Evolutionary conservation across 1,140 invertebrate genomes (phyloP).

Genomic region (Phortica variegata): DNA sequence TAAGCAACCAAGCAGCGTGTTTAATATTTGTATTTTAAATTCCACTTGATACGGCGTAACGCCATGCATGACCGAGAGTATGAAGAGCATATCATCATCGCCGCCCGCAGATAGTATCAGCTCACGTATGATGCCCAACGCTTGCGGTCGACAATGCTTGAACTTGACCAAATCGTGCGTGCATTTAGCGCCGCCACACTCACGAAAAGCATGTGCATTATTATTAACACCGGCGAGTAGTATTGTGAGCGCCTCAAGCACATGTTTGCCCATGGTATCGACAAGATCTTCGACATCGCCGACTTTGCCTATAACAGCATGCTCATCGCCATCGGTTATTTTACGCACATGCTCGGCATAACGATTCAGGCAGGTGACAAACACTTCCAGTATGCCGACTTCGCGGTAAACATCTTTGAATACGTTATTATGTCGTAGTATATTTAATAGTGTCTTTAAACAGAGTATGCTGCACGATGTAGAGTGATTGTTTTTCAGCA

Average conservation of each 20-base stretch:
- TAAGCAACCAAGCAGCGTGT: constrained; percentile 83
- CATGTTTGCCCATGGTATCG: constrained; percentile 77
- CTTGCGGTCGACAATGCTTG: constrained; percentile 77
- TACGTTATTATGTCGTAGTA: constrained; percentile 83
- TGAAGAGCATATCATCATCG: constrained; percentile 92
- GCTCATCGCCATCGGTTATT: constrained; percentile 47
- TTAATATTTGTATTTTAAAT: constrained; percentile 88
- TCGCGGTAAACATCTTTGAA: constrained; percentile 98
- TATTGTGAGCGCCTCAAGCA: constrained; percentile 84
- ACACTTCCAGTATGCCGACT: constrained; percentile 95
- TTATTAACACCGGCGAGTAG: constrained; percentile 75
- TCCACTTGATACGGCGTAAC: constrained; percentile 75
- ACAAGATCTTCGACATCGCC: constrained; percentile 59
- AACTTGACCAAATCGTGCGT: constrained; percentile 87
- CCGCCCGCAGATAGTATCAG: constrained; percentile 86
- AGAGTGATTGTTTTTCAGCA: constrained; percentile 82
- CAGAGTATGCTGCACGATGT: constrained; percentile 81
- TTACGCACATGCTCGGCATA: constrained; percentile 68
- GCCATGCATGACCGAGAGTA: constrained; percentile 88
- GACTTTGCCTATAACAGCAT: constrained; percentile 19
- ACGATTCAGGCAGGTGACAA: constrained; percentile 88
- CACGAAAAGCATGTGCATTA: constrained; percentile 90
- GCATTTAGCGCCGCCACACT: constrained; percentile 88
- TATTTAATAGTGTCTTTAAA: constrained; percentile 84
- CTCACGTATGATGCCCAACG: constrained; percentile 80